Base-by-base conservation (phyloP, 2,113 vertebrate genomes). In the Petaurus breviceps region DNA sequence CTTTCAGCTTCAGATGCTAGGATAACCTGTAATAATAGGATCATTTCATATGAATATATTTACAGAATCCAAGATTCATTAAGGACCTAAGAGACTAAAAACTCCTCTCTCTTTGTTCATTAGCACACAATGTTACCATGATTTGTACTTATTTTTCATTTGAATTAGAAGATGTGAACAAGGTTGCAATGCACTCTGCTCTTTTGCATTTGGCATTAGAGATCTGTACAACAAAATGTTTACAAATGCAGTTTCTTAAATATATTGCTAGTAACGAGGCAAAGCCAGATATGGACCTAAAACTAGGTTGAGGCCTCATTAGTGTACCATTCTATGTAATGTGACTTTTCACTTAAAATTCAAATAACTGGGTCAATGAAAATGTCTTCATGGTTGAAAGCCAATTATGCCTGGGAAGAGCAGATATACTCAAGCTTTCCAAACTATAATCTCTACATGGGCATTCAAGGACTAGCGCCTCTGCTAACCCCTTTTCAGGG, bases 121-220 rank as follows among this genome's bases (percentile, higher is more conserved):
- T 96, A 94, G 54, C 92, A 47, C 50, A 22, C 92, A 91, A 28
- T 55, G 31, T 7, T 52, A 54, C 90, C 91, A 43, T 22, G 50
- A 0, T 91, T 92, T 92, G 54, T 57, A 54, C 91, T 95, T 47
- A 52, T n/a, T 95, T 95, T 96, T 93, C 55, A 95, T 95, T 94
- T 95, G 95, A 95, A 91, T 95, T 96, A 94, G 28, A 61, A 94
- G 92, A 94, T 96, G 90, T 95, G 61, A 94, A 95, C 92, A 94
- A 51, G 94, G 95, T 95, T 51, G 93, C 43, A 91, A 61, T 93
- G 43, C 49, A 55, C 53, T 91, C 1, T 90, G 89, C 93, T 94
- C 9, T 16, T n/a, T 92, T 96, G 43, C 43, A 28, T 92, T 91
- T 93, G 90, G 5, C 28, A 16, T 89, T 77, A 0, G 47, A 31